Evolutionary conservation across 2,113 vertebrate species (phyloP), one percentile per base, ranked within the genome.

Genomic region (Anguilla rostrata): DNA sequence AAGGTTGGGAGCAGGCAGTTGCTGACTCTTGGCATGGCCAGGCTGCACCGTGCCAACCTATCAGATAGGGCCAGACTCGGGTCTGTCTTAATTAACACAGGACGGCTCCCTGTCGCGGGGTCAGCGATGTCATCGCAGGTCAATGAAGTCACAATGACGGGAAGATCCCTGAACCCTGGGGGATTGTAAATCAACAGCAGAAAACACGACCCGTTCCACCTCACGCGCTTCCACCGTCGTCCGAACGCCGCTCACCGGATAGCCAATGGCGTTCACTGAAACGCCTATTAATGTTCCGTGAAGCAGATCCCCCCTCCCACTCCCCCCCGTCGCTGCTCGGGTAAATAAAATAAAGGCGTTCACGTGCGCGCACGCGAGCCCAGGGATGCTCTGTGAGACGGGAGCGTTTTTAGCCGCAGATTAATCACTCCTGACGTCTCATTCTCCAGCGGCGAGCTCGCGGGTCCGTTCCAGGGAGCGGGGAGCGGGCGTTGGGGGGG

Each of bases 381-480:
- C 43, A 82, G 84, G 84, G 82, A 49, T 49, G 60, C 75, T 75
- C 15, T 49, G 2, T 60, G 53, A 60, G 41, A 11, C 5, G 75
- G 29, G 49, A 22, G 26, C 34, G 80, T 81, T 85, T 60, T 81
- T 81, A 39, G 34, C 39, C 18, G 40, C 49, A 87, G 63, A 86
- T 87, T 87, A 88, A 89, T 89, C 63, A 86, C 63, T 26, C 49
- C 85, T 86, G 86, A 86, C 86, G 78, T 85, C 83, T 88, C 60
- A 87, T 87, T 81, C 84, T 81, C 88, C 49, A 34, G 53, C 84
- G 11, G 40, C 81, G 43, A 29, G 41, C 84, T 87, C 3, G 0
- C 18, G 20, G 22, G 26, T 43, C 57, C 26, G 29, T 49, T 41
- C 84, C 66, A 1, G 1, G 26, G 22, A 71, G 75, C 22, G 75